Base-by-base conservation (phyloP, 1,140 invertebrate genomes). In the Colletes gigas region DNA sequence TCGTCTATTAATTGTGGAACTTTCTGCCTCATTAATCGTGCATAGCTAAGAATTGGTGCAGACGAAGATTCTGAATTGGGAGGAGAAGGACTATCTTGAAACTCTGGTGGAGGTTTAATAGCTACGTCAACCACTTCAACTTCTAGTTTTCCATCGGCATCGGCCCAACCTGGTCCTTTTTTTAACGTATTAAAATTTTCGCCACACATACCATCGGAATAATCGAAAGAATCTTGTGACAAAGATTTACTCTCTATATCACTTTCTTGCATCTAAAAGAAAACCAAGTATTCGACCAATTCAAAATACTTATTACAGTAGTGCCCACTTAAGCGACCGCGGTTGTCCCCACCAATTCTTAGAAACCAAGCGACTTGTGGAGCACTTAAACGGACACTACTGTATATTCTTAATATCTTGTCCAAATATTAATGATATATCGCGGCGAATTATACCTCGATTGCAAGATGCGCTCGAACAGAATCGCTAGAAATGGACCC, bases 151-250 rank as follows among this genome's bases (percentile, higher is more conserved):
- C 90, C 88, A n/a, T 92, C 88, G 12, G 92, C 59, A 79, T 94
- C 94, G 10, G 90, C 92, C 94, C 94, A 95, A 63, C 94, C 94
- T 30, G 96, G 96, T 41, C 95, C 96, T 92, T 97, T 97, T 88
- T 97, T 97, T 73, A 97, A 93, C 9, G 96, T 97, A 89, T 97
- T 97, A 89, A 97, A 97, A 89, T 97, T 96, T 91, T 97, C 96
- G 44, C 95, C 95, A 85, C 96, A 96, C 94, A 97, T 96, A 1
- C 95, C 93, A 85, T 95, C 95, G 7, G 95, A 95, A 89, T 95
- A 95, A 92, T 95, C 95, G 83, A 96, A 94, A 30, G 95, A 96
- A 90, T 96, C 95, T 90, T 95, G 95, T 7, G 95, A 95, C 39
- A 96, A 83, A 41, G 94, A 95, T 87, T 94, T 94, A 70, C 94